These are phyloP conservation scores for Lophotriccus pileatus DNA, from an alignment of 2,797 vertebrate species.

Conservation along the genomic window DNA sequence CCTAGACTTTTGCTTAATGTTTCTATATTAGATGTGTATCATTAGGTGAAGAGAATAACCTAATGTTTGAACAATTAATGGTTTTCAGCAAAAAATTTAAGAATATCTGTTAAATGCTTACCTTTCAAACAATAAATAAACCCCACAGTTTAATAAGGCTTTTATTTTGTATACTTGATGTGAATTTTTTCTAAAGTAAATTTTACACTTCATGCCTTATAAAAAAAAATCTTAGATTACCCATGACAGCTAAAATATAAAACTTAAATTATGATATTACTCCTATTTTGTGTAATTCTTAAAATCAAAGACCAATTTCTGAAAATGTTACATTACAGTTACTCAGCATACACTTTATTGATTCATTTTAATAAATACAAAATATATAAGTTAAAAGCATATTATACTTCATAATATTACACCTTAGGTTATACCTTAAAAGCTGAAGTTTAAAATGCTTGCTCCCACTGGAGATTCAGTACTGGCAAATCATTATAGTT, in stretches of 20 bases:
- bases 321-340: neutral
- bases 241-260: neutral
- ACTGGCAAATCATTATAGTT: neutral
- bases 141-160: neutral
- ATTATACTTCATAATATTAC: neutral
- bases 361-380: neutral
- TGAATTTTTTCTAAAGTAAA: neutral
- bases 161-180: neutral
- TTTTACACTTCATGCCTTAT: neutral
- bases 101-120: neutral
- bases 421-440: neutral
- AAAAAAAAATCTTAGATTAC: neutral
- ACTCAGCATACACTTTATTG: slow-evolving; percentile 37
- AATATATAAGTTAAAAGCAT: neutral
- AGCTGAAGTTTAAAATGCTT: neutral
- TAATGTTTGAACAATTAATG: neutral
- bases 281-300: neutral
- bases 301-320: neutral
- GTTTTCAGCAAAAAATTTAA: neutral
- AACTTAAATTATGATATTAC: neutral
- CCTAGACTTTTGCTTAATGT: neutral
- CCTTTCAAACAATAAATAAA: neutral
- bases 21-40: neutral
- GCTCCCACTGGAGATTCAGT: neutral
- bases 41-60: neutral